phyloP scores from a whole-genome alignment of 2,888 invertebrate genomes.

The Aethes cnicana region DNA sequence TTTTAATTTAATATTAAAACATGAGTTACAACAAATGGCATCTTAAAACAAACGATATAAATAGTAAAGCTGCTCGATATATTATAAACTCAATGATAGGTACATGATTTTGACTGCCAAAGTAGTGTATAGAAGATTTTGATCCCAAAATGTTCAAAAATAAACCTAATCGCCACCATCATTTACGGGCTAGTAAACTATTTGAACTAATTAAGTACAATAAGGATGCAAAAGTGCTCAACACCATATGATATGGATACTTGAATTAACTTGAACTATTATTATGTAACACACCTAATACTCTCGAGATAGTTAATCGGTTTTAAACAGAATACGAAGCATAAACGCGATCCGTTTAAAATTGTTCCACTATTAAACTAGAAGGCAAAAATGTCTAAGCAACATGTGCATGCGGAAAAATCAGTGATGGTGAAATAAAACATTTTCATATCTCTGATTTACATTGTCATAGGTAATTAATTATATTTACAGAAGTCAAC shows the following conservation, averaged over 20 bases:
- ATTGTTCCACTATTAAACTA: too few relatives aligned
- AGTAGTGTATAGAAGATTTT: conserved; percentile 49
- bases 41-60: conserved; percentile 77
- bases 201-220: conserved; percentile 67
- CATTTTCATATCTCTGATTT: conserved; percentile 26
- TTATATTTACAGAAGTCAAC: conserved; percentile 49
- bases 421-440: conserved; percentile 40
- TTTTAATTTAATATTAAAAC: conserved; percentile 80
- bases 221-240: conserved; percentile 17
- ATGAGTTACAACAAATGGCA: conserved; percentile 82
- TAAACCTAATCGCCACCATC: too few relatives aligned
- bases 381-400: conserved; percentile 40
- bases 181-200: conserved; percentile 49
- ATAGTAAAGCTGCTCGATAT: conserved; percentile 79
- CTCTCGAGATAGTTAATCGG: too few relatives aligned
- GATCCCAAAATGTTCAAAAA: conserved; percentile 64
- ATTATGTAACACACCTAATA: too few relatives aligned
- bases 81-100: conserved; percentile 41
- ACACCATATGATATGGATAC: conserved; percentile 22
- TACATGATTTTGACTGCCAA: conserved; percentile 52
- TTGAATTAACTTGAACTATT: conserved; percentile 30
- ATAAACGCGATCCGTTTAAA: too few relatives aligned
- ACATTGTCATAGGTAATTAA: conserved; percentile 24
- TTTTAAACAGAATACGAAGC: too few relatives aligned
- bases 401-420: conserved; percentile 45